Base-by-base conservation (phyloP, 2,888 invertebrate genomes). In the Dynastes grantii region DNA sequence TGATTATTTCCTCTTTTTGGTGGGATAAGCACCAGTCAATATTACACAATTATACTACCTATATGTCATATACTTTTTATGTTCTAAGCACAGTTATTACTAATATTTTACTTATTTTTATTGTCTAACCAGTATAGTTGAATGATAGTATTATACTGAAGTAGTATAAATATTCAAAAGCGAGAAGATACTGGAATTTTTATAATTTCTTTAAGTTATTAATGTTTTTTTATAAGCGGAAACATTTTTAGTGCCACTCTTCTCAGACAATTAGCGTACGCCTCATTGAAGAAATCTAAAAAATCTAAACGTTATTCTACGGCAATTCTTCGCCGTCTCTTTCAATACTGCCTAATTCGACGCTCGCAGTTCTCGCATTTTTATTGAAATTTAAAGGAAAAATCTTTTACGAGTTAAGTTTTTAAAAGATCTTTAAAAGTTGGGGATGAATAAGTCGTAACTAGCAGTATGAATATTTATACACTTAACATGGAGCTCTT, bases 291-390 rank as follows among this genome's bases (percentile, higher is more conserved):
- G 85, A 45, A 45, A 45, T 45, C 45, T 45, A 45, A 45, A 79
- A 87, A 87, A 86, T 85, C 83, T 86, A 86, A 85, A 83, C 86
- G 86, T 84, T 85, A 86, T 85, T 86, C 85, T 85, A 83, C 83
- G 82, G 81, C 79, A 67, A 76, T 76, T 85, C 85, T 85, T 76
- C 83, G 83, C 83, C 85, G 84, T 78, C 83, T 83, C 83, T 85
- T 85, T 87, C 86, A 87, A 87, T 87, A 85, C 85, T 82, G 82
- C 83, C 86, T 87, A 87, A 87, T 87, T 87, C 85, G 83, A 82
- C 84, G 84, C 84, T 84, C 84, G 85, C 85, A 84, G 83, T 84
- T 85, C 85, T 83, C 84, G 84, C 86, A 81, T 84, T 84, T 84
- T 85, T 85, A 86, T 84, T 84, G 84, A 85, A 84, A 85, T 83